These are phyloP conservation scores for Ptilodon capucinus DNA, from an alignment of 2,888 invertebrate genomes.

Conservation along the genomic window DNA sequence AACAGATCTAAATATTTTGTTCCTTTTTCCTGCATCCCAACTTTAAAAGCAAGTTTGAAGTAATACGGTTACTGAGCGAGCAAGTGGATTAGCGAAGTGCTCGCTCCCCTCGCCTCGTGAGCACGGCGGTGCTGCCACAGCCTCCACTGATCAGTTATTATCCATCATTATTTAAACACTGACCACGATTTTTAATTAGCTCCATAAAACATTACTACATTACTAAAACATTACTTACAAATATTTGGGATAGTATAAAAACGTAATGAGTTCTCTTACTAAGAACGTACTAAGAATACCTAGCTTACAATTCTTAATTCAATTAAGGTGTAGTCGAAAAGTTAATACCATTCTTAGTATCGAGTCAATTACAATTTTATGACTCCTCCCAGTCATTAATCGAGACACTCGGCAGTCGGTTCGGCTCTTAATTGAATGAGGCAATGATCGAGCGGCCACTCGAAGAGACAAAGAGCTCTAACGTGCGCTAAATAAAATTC, in stretches of 20 bases:
- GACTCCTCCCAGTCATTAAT: background rate
- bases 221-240: too few species aligned
- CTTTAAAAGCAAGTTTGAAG: background rate
- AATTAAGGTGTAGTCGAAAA: background rate
- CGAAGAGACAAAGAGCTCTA: background rate
- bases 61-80: background rate
- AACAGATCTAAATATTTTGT: background rate
- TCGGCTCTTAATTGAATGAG: background rate
- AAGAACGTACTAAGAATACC: too few species aligned
- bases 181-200: too few species aligned
- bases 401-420: background rate
- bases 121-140: background rate
- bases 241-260: too few species aligned
- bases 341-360: too few species aligned
- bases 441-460: background rate
- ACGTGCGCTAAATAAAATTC: background rate
- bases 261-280: too few species aligned
- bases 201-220: too few species aligned
- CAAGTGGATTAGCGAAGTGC: background rate
- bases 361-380: background rate
- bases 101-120: background rate
- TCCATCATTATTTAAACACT: too few species aligned
- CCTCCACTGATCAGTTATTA: too few species aligned
- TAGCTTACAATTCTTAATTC: background rate
- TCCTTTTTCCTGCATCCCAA: background rate